A percentile compares a stretch with the other conserved stretches of the same genome.
Conservation (phyloP, 2,797 vertebrate species). For the Tenualosa thibaudeaui region DNA sequence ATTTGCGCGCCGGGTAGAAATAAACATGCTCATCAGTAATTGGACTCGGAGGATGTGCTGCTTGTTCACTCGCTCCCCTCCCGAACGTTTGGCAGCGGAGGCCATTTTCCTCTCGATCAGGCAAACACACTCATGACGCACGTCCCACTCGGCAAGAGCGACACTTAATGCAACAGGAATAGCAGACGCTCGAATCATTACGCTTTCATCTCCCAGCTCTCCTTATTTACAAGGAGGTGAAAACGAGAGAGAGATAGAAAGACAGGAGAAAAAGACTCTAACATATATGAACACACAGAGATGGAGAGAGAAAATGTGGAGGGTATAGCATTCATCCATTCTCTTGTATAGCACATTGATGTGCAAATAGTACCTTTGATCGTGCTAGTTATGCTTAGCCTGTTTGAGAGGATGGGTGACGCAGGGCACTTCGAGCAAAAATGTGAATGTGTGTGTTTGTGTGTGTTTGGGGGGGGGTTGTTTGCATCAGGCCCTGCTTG, state of each 20-base stretch:
- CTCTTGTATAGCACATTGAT: slow-evolving; percentile 61
- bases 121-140: slow-evolving; percentile 49
- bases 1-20: background rate
- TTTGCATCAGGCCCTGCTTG: slow-evolving; percentile 1
- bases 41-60: slow-evolving; percentile 32
- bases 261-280: background rate
- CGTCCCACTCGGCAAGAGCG: slow-evolving; percentile 9
- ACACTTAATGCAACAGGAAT: slow-evolving; percentile 49
- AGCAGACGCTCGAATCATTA: slow-evolving; percentile 37
- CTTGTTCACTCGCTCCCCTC: background rate
- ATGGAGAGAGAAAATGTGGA: background rate
- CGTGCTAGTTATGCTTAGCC: slow-evolving; percentile 44
- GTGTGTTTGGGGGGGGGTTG: slow-evolving; percentile 3
- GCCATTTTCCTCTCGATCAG: slow-evolving; percentile 44
- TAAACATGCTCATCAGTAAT: slow-evolving; percentile 18
- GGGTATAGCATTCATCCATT: slow-evolving; percentile 47
- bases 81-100: slow-evolving; percentile 23
- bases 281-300: background rate
- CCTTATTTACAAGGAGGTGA: slow-evolving; percentile 24
- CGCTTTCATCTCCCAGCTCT: slow-evolving; percentile 43
- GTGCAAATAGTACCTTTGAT: slow-evolving; percentile 67
- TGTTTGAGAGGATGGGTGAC: slow-evolving; percentile 55
- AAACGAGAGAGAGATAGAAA: slow-evolving; percentile 1
- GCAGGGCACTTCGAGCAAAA: slow-evolving; percentile 35
- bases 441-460: background rate